Conservation (phyloP, 2,888 invertebrate species). For the Globia sparganii region DNA sequence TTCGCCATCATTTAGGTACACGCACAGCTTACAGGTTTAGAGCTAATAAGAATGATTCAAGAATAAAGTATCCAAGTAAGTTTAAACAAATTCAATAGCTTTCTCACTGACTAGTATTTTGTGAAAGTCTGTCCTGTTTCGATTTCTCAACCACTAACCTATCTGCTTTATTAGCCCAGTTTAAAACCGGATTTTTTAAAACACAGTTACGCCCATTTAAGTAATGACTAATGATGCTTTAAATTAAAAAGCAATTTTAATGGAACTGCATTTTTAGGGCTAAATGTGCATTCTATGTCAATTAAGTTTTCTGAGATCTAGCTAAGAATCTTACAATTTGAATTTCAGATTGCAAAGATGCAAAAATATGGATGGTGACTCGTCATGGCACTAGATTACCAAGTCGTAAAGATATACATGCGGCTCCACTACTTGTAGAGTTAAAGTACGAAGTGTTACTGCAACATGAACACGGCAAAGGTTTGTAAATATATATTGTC, state of each 20-base stretch:
- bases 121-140: background rate
- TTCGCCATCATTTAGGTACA: slow-evolving; percentile 90
- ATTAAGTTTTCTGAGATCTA: background rate
- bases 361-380: slow-evolving; percentile 93
- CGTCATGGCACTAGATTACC: slow-evolving; percentile 95
- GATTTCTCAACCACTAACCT: background rate
- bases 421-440: slow-evolving; percentile 88
- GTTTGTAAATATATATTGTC: slow-evolving; percentile 69
- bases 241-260: background rate
- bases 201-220: background rate
- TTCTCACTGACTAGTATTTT: background rate
- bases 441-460: slow-evolving; percentile 90
- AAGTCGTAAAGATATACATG: slow-evolving; percentile 89
- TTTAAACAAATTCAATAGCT: slow-evolving; percentile 16
- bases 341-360: slow-evolving; percentile 91
- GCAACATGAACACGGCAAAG: slow-evolving; percentile 87
- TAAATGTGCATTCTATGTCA: background rate
- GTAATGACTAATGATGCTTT: background rate
- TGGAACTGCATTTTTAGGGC: background rate
- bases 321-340: background rate
- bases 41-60: slow-evolving; percentile 91
- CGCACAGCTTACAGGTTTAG: slow-evolving; percentile 94
- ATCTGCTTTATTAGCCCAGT: no score
- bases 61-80: slow-evolving; percentile 91
- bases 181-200: background rate